Base-by-base conservation (phyloP, 2,113 vertebrate genomes). In the Lamprotornis superbus region DNA sequence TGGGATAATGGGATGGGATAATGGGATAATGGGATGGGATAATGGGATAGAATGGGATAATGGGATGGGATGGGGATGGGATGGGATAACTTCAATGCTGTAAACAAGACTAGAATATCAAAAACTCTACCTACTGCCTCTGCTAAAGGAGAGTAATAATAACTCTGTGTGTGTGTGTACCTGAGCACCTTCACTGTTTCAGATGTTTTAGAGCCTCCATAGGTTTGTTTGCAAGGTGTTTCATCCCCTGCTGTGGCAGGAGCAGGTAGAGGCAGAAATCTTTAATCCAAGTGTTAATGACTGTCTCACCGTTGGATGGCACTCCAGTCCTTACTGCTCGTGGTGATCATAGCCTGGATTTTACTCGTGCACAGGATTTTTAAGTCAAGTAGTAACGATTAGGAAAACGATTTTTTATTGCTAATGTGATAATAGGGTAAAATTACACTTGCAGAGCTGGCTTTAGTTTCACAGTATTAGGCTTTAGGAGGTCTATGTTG, bases 241-340 rank as follows among this genome's bases (percentile, higher is more conserved):
- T 71, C 15, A 28, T 25, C 6, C 28, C 27, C 18, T 8, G 33
- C 37, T 31, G 59, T 61, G 55, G 56, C 75, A 49, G 70, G 47
- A 79, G 73, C 74, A 57, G 27, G 17, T 8, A 16, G 49, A 91
- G 47, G 31, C 47, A 56, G 83, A 63, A 69, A 40, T 73, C 42
- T 52, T 7, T 23, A 37, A 40, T 60, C 33, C 18, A 8, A 65
- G 35, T 92, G 70, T 55, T 61, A 28, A 19, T 67, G 55, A 28
- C 52, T 17, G 1, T 61, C 22, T 82, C 82, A 71, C 95, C 97
- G 42, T 70, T 87, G 90, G 97, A 78, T 97, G 95, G 94, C 94
- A 88, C 78, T 94, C 30, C 77, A 94, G 84, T 30, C 81, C 81
- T 80, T 80, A 9, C 47, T 60, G 77, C 80, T 64, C 15, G 1